Evolutionary conservation across 2,888 invertebrate species (phyloP), one percentile per base, ranked within the genome.

Genomic region (Sminthurinus aureus): DNA sequence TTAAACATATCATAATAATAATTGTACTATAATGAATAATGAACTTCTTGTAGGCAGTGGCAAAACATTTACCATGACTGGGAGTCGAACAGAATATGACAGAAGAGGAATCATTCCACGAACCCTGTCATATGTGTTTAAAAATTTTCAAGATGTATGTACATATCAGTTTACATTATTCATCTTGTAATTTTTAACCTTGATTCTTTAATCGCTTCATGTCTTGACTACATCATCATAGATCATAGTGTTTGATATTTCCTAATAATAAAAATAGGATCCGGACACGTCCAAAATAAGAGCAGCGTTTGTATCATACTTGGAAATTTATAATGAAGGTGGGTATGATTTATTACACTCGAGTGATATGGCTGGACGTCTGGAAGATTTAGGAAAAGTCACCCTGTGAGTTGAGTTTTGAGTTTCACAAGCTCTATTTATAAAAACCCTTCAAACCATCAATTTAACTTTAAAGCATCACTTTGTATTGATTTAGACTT

Each of bases 321-420:
- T 92, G 89, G 92, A 92, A 90, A 92, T 92, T 82, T 92, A 92
- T 89, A 92, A 92, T 89, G 92, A 92, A 89, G 90, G 90, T 81
- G 92, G 92, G 15, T 92, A 92, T 88, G 92, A 92, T 89, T 89
- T 92, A 78, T 89, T 92, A 75, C 91, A 91, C 88, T 90, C 91
- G 58, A 91, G 90, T 87, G 83, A 85, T 90, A 90, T 87, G 89
- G 89, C 82, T 86, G 88, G 89, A 50, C 89, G 89, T 86, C 88
- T 92, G 84, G 92, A 92, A 86, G 92, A 92, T 89, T 89, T 92
- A 86, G 91, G 67, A 24, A 71, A 71, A 24, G 71, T 71, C 13
- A 71, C 71, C 8, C 26, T 71, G 26, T 67, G 38, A 38, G n/a
- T n/a, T n/a, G n/a, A n/a, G n/a, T n/a, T n/a, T n/a, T n/a, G n/a